A percentile compares a stretch with the other conserved stretches of the same genome.
phyloP scores from a whole-genome alignment of 2,888 invertebrate species.

The Ellobium chinense region DNA sequence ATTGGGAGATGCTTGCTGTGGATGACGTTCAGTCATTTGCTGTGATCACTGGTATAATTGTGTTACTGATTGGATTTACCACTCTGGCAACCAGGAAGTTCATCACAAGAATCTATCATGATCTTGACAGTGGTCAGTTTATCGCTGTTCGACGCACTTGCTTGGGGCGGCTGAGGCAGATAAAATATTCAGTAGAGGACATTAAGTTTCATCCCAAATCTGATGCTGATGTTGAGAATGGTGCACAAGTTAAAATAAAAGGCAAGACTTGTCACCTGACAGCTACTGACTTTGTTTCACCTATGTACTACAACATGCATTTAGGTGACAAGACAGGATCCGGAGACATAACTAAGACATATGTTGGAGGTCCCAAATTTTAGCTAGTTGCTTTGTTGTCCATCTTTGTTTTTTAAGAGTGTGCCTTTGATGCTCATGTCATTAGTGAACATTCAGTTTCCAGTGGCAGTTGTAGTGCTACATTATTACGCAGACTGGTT shows the following conservation, averaged over 20 bases:
- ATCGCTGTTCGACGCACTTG: slow-evolving; percentile 3
- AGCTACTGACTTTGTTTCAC: slow-evolving; percentile 5
- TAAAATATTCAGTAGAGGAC: slow-evolving; percentile 14
- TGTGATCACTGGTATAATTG: neutral
- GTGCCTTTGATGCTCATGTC: too few relatives aligned
- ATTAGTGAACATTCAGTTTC: too few relatives aligned
- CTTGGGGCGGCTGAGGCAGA: slow-evolving; percentile 16
- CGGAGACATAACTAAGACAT: neutral
- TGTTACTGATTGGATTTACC: neutral
- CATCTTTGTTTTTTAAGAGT: too few relatives aligned
- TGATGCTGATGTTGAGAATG: neutral
- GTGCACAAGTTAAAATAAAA: neutral
- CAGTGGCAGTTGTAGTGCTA: too few relatives aligned
- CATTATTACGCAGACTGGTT: too few relatives aligned
- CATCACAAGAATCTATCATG: slow-evolving; percentile 21
- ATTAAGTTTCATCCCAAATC: neutral
- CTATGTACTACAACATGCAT: slow-evolving; percentile 37
- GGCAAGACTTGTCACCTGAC: neutral
- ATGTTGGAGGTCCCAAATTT: slow-evolving; percentile 15
- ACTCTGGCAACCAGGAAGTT: neutral
- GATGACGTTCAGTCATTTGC: neutral
- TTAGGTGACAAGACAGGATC: neutral
- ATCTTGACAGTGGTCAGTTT: slow-evolving; percentile 29
- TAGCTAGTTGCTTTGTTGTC: too few relatives aligned
- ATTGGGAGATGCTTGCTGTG: neutral